These are phyloP conservation scores for Ramphastos sulfuratus DNA, from an alignment of 2,113 vertebrate species.

Conservation along the genomic window DNA sequence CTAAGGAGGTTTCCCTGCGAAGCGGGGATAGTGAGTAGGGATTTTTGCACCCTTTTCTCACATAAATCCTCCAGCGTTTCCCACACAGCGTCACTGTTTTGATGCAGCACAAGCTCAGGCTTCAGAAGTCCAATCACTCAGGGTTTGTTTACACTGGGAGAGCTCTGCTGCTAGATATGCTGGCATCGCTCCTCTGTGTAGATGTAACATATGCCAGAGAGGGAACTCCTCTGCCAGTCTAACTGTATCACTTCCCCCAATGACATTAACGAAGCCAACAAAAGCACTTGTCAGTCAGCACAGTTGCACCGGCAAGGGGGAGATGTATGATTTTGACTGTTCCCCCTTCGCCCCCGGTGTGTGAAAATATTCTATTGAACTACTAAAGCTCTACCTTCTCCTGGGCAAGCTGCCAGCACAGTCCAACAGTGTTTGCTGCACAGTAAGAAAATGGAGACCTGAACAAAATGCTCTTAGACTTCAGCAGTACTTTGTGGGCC, in stretches of 20 bases:
- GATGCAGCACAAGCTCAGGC: not conserved
- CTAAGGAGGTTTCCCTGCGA: not conserved
- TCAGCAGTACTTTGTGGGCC: fast-evolving
- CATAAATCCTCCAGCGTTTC: not conserved
- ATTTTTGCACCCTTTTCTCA: not conserved
- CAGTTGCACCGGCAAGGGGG: not conserved
- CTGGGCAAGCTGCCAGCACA: constrained; percentile 41
- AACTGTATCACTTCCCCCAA: constrained; percentile 4
- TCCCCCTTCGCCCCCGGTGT: not conserved
- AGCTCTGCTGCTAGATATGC: constrained; percentile 60
- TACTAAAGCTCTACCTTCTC: not conserved
- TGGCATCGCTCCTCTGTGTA: constrained; percentile 57
- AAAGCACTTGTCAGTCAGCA: constrained; percentile 34
- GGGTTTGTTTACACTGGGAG: constrained; percentile 60
- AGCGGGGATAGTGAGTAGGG: not conserved
- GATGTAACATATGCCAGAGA: constrained; percentile 67
- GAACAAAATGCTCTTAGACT: not conserved
- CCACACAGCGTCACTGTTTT: not conserved
- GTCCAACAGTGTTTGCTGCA: not conserved
- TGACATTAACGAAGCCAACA: constrained; percentile 27
- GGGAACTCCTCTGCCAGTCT: constrained; percentile 68
- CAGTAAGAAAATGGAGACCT: constrained; percentile 28
- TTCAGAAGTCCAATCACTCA: constrained; percentile 40
- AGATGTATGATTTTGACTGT: not conserved
- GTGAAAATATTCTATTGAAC: not conserved